These are phyloP conservation scores for Catamblyrhynchus diadema DNA, from an alignment of 2,797 vertebrate species.

Conservation along the genomic window DNA sequence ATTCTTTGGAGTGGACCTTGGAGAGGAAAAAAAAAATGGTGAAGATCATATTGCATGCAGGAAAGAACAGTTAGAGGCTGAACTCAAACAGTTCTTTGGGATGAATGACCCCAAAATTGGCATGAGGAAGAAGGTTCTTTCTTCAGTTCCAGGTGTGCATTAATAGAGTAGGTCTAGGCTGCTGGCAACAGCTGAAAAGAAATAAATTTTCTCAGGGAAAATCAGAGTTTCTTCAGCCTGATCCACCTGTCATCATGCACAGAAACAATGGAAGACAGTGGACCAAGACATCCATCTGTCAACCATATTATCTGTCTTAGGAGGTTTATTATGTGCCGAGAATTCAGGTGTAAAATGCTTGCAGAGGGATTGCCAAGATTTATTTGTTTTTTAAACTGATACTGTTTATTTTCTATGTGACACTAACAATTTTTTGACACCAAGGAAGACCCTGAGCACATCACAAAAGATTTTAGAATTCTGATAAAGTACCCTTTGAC, in stretches of 20 bases:
- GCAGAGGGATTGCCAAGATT: not conserved
- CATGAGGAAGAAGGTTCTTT: not conserved
- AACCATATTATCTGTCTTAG: not conserved
- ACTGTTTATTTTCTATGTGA: not conserved
- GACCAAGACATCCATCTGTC: not conserved
- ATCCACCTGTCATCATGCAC: not conserved
- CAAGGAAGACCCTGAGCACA: not conserved
- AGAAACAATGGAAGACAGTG: not conserved
- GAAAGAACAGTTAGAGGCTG: not conserved
- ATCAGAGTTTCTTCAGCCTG: not conserved
- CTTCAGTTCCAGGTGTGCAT: not conserved
- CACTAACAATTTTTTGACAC: not conserved
- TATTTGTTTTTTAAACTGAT: not conserved
- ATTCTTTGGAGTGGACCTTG: not conserved
- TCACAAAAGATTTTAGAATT: not conserved
- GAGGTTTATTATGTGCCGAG: not conserved
- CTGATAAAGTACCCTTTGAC: not conserved
- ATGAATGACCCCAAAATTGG: not conserved
- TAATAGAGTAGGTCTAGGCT: not conserved
- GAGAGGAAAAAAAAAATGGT: accelerated
- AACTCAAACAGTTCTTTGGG: not conserved
- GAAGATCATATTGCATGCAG: not conserved
- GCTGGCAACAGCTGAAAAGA: not conserved
- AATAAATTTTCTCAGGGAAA: not conserved
- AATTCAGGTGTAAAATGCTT: not conserved